A percentile compares a stretch with the other conserved stretches of the same genome.
Conservation (phyloP, 2,888 invertebrate genomes). For the Agrochola macilenta region DNA sequence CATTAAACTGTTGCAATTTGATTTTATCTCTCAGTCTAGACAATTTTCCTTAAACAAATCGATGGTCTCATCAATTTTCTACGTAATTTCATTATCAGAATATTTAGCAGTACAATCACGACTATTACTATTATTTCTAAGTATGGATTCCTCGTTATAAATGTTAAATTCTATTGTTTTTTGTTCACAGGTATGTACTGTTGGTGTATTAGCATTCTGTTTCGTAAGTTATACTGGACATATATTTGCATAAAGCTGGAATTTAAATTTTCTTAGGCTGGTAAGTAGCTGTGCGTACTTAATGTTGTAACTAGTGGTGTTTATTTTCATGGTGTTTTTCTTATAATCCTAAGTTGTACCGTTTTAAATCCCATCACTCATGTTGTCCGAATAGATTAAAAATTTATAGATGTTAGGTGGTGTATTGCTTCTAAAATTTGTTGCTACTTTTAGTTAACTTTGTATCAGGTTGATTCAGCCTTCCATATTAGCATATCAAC, state of each 20-base stretch:
- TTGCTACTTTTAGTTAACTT: not conserved
- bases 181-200: constrained; percentile 61
- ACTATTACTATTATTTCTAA: constrained; percentile 26
- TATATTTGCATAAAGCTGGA: constrained; percentile 19
- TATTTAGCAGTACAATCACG: constrained; percentile 37
- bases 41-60: not conserved
- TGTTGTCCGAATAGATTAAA: not conserved
- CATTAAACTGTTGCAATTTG: no score
- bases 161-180: constrained; percentile 54
- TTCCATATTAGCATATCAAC: not conserved
- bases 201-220: constrained; percentile 14
- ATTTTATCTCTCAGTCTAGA: not conserved
- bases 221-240: constrained; percentile 38
- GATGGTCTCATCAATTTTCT: constrained; percentile 38
- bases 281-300: constrained; percentile 20
- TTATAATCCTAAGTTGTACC: not conserved
- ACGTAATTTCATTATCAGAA: constrained; percentile 18
- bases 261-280: not conserved
- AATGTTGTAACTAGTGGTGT: not conserved
- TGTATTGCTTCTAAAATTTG: not conserved
- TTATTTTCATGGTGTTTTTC: not conserved
- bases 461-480: not conserved
- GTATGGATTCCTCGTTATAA: constrained; percentile 30
- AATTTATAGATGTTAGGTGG: not conserved
- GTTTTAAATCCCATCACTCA: not conserved